phyloP scores from a whole-genome alignment of 2,113 vertebrate genomes.

The Glareola pratincola region DNA sequence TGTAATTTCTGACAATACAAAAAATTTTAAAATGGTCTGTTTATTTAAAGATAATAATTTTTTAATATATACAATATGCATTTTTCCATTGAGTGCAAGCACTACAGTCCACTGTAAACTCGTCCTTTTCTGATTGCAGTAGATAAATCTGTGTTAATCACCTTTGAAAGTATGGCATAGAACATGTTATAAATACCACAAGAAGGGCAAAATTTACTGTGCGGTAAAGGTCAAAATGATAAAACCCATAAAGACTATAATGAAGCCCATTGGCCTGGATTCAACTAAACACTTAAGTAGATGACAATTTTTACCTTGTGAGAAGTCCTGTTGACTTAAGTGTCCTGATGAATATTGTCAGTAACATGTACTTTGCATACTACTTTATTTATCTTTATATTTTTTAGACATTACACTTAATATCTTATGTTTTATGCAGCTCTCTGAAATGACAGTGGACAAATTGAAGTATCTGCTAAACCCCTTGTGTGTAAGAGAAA shows the following conservation, averaged over 20 bases:
- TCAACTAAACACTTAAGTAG: constrained; percentile 1
- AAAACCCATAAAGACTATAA: constrained; percentile 27
- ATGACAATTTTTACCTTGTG: constrained; percentile 4
- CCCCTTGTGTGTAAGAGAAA: not conserved
- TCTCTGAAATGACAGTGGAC: not conserved
- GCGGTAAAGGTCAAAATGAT: constrained; percentile 37
- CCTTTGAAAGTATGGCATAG: constrained; percentile 34
- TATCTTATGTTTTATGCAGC: not conserved
- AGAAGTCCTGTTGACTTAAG: not conserved
- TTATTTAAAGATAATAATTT: not conserved
- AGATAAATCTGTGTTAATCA: constrained; percentile 54
- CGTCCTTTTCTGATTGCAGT: constrained; percentile 33
- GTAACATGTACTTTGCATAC: not conserved
- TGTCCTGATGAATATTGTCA: not conserved
- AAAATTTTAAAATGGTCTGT: not conserved
- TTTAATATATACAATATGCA: not conserved
- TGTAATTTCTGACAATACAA: not conserved
- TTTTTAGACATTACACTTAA: not conserved
- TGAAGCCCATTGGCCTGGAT: constrained; percentile 15
- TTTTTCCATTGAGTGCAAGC: not conserved
- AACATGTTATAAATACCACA: constrained; percentile 50
- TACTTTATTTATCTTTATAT: not conserved
- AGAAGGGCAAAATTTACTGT: constrained; percentile 49
- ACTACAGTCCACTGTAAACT: not conserved
- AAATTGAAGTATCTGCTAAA: not conserved